Conservation (phyloP, 37 sponge, comb jelly and placozoan genomes). For the Ianthella basta region DNA sequence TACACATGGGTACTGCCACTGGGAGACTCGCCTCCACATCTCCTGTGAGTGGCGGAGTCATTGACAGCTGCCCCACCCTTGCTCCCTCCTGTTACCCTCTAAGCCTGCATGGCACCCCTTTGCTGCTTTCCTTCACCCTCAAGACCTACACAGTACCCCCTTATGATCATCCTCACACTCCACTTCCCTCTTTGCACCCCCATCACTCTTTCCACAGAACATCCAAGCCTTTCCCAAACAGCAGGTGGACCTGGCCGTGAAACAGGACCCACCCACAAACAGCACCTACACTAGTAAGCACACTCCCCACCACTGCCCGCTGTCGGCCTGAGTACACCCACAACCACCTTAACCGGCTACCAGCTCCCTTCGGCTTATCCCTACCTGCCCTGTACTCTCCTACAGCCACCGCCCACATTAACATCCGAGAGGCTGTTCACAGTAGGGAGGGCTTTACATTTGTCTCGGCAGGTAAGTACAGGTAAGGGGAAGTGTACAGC, state of each 20-base stretch:
- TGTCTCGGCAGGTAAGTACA: not conserved
- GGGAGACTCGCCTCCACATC: slow-evolving; percentile 60
- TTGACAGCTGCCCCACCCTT: not conserved
- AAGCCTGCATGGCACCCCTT: no score
- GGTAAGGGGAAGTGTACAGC: not conserved
- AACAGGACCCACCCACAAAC: slow-evolving; percentile 23
- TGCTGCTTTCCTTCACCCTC: no score
- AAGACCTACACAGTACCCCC: no score
- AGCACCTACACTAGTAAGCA: not conserved
- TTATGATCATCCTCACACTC: no score
- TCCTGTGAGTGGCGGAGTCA: slow-evolving; percentile 56
- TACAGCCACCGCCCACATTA: slow-evolving; percentile 29
- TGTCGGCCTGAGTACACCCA: no score
- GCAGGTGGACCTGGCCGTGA: slow-evolving; percentile 34
- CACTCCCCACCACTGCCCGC: not conserved
- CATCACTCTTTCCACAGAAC: slow-evolving; percentile 44
- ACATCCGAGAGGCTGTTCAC: slow-evolving; percentile 48
- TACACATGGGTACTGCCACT: slow-evolving; percentile 65
- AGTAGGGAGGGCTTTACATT: slow-evolving; percentile 33
- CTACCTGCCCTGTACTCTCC: no score
- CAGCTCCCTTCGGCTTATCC: no score
- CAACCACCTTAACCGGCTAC: no score
- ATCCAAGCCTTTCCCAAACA: slow-evolving; percentile 81
- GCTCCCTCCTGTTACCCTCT: no score
- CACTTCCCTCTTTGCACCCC: no score